Evolutionary conservation across 1,140 invertebrate genomes (phyloP).

Genomic region (Drosophila sucinea): DNA sequence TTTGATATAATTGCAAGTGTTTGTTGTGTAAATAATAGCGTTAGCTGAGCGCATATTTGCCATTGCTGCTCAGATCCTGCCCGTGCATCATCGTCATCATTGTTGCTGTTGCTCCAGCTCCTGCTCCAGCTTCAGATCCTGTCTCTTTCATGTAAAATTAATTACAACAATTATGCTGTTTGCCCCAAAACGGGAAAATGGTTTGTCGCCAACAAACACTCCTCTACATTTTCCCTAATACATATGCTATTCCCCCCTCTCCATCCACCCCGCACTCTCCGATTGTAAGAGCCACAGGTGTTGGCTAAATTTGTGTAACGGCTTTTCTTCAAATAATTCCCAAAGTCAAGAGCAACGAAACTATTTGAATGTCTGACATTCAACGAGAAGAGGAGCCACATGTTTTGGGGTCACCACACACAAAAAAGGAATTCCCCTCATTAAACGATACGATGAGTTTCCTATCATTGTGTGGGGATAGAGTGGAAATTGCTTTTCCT

Average conservation of each 20-base stretch:
- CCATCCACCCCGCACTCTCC: no score
- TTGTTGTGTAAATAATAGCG: constrained; percentile 73
- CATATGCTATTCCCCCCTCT: no score
- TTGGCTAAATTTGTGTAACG: constrained; percentile 45
- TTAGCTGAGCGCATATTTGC: constrained; percentile 53
- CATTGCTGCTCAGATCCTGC: constrained; percentile 54
- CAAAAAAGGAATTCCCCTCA: background rate
- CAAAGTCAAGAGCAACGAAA: constrained; percentile 38
- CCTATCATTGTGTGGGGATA: no score
- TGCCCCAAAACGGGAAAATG: constrained; percentile 10
- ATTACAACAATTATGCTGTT: constrained; percentile 54
- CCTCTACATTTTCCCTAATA: constrained; percentile 6
- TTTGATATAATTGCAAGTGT: constrained; percentile 66
- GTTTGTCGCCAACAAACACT: constrained; percentile 21
- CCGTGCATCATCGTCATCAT: constrained; percentile 51
- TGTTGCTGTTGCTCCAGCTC: background rate
- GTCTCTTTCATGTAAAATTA: constrained; percentile 57
- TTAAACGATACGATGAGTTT: no score
- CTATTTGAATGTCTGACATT: background rate
- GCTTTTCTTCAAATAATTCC: constrained; percentile 59
- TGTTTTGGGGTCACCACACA: background rate
- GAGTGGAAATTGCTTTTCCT: no score
- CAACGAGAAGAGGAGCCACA: background rate
- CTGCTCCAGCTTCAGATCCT: constrained; percentile 15
- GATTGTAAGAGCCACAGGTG: constrained; percentile 41